These are phyloP conservation scores for Physella acuta DNA, from an alignment of 1,140 invertebrate species.

Conservation along the genomic window DNA sequence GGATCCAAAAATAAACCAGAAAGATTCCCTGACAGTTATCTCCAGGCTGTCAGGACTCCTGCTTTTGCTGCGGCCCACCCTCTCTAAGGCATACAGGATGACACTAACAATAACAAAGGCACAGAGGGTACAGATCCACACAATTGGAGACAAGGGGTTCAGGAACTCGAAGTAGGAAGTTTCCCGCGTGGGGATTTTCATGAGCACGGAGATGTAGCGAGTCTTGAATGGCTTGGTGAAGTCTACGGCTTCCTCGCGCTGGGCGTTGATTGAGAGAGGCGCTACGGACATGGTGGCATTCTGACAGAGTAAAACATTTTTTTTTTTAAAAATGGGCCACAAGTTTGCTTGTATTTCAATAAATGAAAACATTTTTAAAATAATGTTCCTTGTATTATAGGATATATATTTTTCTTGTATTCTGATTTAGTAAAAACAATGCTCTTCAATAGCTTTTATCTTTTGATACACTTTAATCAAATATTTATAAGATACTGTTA, in stretches of 20 bases:
- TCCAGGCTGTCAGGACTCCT: conserved; percentile 34
- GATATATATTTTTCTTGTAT: too few species aligned
- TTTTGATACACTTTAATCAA: too few species aligned
- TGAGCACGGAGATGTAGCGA: conserved; percentile 53
- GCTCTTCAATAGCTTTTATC: too few species aligned
- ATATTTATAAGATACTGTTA: too few species aligned
- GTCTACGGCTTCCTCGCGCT: conserved; percentile 54
- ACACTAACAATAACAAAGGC: conserved; percentile 79
- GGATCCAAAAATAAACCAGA: conserved; percentile 59
- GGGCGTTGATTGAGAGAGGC: conserved; percentile 53
- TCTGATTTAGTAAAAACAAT: too few species aligned
- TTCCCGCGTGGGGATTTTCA: conserved; percentile 47
- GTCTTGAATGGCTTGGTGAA: conserved; percentile 60
- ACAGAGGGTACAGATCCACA: conserved; percentile 56
- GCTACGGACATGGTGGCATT: conserved; percentile 58
- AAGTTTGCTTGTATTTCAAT: neutral
- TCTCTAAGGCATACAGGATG: conserved; percentile 78
- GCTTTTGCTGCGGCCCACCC: conserved; percentile 72
- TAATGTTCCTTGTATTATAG: too few species aligned
- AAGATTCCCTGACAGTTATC: conserved; percentile 54
- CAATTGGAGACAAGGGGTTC: conserved; percentile 85
- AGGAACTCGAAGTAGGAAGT: conserved; percentile 89
- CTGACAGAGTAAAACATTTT: conserved; percentile 30
- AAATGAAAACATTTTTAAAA: conserved; percentile 15
- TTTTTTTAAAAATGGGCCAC: neutral